These are phyloP conservation scores for Coracopsis vasa DNA, from an alignment of 2,113 vertebrate species.

Conservation along the genomic window DNA sequence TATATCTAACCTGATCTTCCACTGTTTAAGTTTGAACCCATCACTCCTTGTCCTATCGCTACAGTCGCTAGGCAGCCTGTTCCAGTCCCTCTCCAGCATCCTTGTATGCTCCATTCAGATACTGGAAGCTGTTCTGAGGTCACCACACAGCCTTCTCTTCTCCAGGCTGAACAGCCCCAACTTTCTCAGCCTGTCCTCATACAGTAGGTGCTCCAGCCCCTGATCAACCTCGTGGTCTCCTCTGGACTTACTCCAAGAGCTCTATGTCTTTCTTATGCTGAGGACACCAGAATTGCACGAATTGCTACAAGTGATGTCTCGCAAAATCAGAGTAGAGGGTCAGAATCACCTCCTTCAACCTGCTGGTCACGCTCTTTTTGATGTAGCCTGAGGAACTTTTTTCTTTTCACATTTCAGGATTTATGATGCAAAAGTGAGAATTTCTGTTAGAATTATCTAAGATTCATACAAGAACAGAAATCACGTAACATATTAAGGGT, in stretches of 20 bases:
- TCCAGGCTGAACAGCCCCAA: neutral
- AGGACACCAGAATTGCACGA: neutral
- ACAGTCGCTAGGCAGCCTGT: neutral
- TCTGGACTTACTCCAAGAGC: neutral
- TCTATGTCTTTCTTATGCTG: neutral
- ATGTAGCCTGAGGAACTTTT: neutral
- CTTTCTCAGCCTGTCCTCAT: neutral
- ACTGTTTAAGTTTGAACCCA: neutral
- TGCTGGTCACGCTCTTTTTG: neutral
- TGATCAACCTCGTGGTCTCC: neutral
- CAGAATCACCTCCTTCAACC: neutral
- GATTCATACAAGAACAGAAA: neutral
- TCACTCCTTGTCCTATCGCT: neutral
- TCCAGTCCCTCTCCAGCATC: neutral
- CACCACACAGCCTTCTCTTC: neutral
- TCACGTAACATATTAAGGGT: neutral
- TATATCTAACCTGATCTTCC: neutral
- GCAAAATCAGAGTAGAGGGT: neutral
- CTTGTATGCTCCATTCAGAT: neutral
- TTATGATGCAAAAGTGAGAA: accelerated
- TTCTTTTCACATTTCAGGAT: neutral
- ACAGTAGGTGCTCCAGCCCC: neutral
- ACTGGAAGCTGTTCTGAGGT: neutral
- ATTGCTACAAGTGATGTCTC: neutral
- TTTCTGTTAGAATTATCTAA: neutral